Conservation (phyloP, 2,888 invertebrate species). For the Glyphotaelius pellucidus region DNA sequence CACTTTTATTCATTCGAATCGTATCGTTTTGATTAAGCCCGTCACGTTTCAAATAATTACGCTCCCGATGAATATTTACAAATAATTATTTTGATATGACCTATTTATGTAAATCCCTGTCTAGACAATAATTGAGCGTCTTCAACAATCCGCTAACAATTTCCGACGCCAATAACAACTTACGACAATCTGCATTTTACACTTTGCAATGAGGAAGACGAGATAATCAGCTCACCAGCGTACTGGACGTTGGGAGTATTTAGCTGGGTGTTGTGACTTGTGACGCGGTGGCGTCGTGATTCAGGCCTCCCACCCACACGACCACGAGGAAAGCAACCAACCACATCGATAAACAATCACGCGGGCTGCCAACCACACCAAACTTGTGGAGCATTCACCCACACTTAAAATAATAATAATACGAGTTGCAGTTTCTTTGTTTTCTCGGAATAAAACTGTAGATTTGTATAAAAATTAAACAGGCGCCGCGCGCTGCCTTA, state of each 20-base stretch:
- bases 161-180: not conserved
- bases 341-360: too few relatives aligned
- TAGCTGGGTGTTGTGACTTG: not conserved
- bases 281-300: not conserved
- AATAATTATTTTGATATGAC: not conserved
- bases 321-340: too few relatives aligned
- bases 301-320: not conserved
- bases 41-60: not conserved
- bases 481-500: too few relatives aligned
- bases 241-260: not conserved
- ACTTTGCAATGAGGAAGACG: not conserved
- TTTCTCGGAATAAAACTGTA: not conserved
- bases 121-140: not conserved
- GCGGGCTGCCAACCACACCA: not conserved
- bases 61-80: not conserved
- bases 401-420: not conserved
- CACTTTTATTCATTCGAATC: too few relatives aligned
- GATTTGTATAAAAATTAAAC: too few relatives aligned
- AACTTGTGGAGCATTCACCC: not conserved
- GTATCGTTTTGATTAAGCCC: not conserved
- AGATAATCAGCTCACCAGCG: not conserved
- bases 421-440: not conserved
- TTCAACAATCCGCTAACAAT: not conserved
- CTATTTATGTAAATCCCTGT: not conserved
- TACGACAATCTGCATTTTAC: not conserved